These are phyloP conservation scores for Diadumene lineata DNA, from an alignment of 92 coral and sea anemone genomes.

Conservation along the genomic window DNA sequence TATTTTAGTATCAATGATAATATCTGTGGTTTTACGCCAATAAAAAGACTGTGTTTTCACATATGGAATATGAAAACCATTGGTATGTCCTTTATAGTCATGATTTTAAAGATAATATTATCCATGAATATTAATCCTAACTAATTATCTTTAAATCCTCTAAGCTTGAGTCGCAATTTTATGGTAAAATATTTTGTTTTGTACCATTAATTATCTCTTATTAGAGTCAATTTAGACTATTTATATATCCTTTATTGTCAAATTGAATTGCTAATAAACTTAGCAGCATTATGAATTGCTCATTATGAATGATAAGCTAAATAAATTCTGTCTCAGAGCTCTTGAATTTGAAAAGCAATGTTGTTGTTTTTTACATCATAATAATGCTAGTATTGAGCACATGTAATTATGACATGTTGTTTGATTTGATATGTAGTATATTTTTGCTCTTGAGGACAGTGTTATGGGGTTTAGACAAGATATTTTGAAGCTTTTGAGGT, in stretches of 20 bases:
- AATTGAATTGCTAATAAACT: slow-evolving; percentile 5
- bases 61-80: too few relatives aligned
- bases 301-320: neutral
- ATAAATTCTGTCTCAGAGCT: neutral
- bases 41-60: too few relatives aligned
- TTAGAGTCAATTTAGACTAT: neutral
- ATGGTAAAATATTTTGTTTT: too few relatives aligned
- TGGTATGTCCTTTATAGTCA: too few relatives aligned
- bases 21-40: too few relatives aligned
- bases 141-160: neutral
- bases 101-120: neutral
- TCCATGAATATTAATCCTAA: neutral
- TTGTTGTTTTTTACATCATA: too few relatives aligned
- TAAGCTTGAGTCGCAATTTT: neutral
- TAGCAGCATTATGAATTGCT: neutral
- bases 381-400: too few relatives aligned
- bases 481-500: neutral
- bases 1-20: too few relatives aligned
- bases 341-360: neutral
- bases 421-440: too few relatives aligned
- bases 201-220: too few relatives aligned
- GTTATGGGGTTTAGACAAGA: neutral
- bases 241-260: neutral
- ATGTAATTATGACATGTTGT: too few relatives aligned
- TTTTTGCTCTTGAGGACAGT: too few relatives aligned